Base-by-base conservation (phyloP, 2,113 vertebrate genomes). In the Toxotes jaculatrix region DNA sequence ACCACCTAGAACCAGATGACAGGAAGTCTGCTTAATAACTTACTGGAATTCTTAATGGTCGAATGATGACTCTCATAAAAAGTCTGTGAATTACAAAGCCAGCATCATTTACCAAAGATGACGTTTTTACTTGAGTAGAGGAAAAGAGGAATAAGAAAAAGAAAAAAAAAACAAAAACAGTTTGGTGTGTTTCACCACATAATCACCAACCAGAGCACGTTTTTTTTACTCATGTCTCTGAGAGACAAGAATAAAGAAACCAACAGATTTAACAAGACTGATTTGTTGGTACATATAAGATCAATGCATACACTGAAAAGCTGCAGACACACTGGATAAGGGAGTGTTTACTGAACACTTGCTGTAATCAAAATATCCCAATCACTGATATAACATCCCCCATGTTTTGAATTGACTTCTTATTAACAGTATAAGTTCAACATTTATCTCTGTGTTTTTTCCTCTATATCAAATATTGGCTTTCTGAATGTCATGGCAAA, bases 401-500 rank as follows among this genome's bases (percentile, higher is more conserved):
- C 13, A 32, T 64, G 69, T 79, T 64, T 62, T 67, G 21, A 57
- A 77, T 45, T 14, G 27, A 81, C 74, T 86, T 21, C 17, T 31
- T 55, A 55, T 88, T 79, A 83, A 79, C 55, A 57, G 49, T 23
- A 55, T 71, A 72, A 56, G 23, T 76, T 71, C 57, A 82, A 63
- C 68, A 80, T 88, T 77, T 79, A 76, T 80, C 57, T 57, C 34
- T 69, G 31, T 45, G 2, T 40, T 53, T 81, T 47, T 36, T 49
- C 19, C 38, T 47, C 5, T 23, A 60, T 59, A 49, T 49, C 9
- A 86, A 85, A 79, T 89, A 91, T 91, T 80, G 83, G 65, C 47
- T 87, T 91, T 88, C 31, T 92, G 77, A 90, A 93, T 92, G 91
- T 88, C 91, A 92, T 74, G 75, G 81, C 72, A 84, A 93, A 92